phyloP scores from a whole-genome alignment of 2,113 vertebrate genomes.

The Hippocampus zosterae region DNA sequence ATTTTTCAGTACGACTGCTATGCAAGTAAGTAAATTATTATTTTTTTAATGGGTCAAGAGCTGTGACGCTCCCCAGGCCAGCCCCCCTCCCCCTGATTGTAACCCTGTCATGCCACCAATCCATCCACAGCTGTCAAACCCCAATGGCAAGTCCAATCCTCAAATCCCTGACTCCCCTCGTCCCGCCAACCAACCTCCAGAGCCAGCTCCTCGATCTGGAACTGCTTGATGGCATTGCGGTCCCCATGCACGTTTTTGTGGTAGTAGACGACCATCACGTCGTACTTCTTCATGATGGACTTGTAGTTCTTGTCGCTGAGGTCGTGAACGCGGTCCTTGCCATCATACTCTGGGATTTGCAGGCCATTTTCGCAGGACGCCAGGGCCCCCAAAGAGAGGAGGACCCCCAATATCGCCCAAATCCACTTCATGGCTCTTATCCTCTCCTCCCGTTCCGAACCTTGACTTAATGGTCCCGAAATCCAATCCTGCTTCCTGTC shows the following conservation, averaged over 20 bases:
- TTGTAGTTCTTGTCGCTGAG: conserved; percentile 85
- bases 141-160: conserved; percentile 4
- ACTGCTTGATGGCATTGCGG: conserved; percentile 79
- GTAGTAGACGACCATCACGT: conserved; percentile 87
- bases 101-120: background rate
- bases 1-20: background rate
- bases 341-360: conserved; percentile 84
- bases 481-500: conserved; percentile 56
- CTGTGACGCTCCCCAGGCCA: background rate
- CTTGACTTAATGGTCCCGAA: conserved; percentile 16
- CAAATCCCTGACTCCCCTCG: conserved; percentile 19
- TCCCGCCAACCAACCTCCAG: conserved; percentile 78
- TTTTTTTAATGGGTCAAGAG: background rate
- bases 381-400: conserved; percentile 58
- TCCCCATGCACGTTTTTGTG: conserved; percentile 77
- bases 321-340: conserved; percentile 80
- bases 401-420: conserved; percentile 67
- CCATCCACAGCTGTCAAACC: conserved; percentile 8
- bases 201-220: conserved; percentile 85
- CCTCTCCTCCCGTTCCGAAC: conserved; percentile 37
- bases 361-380: conserved; percentile 76
- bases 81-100: no score
- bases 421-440: conserved; percentile 70
- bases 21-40: background rate
- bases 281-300: conserved; percentile 84